Percentiles rank a stretch among this genome's conserved stretches.
phyloP scores from a whole-genome alignment of 2,888 invertebrate genomes.

The Drosophila mulleri region DNA sequence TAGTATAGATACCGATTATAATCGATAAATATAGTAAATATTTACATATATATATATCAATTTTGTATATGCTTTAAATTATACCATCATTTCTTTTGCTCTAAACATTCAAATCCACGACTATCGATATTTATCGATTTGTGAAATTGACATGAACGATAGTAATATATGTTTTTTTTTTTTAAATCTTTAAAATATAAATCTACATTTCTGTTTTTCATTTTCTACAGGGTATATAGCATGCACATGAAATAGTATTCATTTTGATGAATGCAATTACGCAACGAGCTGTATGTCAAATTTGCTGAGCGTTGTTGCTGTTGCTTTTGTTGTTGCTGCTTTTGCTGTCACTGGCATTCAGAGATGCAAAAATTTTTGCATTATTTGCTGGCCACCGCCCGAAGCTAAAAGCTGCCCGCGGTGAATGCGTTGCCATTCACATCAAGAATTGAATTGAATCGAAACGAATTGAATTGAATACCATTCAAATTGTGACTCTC shows the following conservation, averaged over 20 bases:
- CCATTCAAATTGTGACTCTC: conserved; percentile 39
- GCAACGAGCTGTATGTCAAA: conserved; percentile 49
- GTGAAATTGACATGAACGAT: no score
- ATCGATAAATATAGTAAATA: background rate
- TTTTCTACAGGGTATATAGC: conserved; percentile 1
- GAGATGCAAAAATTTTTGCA: conserved; percentile 51
- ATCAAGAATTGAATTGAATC: conserved; percentile 50
- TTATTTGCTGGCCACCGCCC: conserved; percentile 65
- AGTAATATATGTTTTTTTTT: no score
- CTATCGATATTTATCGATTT: background rate
- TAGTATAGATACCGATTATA: no score
- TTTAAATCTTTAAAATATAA: no score
- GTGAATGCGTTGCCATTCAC: conserved; percentile 37
- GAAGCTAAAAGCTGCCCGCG: conserved; percentile 36
- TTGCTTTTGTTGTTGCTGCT: conserved; percentile 7
- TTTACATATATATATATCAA: background rate
- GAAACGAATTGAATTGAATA: conserved; percentile 58
- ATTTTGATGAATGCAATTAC: conserved; percentile 70
- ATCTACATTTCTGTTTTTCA: no score
- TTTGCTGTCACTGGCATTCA: conserved; percentile 37
- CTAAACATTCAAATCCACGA: background rate
- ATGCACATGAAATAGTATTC: conserved; percentile 36
- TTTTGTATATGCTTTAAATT: no score
- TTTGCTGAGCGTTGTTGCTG: conserved; percentile 22
- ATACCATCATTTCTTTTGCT: background rate